Evolutionary conservation across 2,888 invertebrate genomes (phyloP).

Genomic region (Mimas tiliae): DNA sequence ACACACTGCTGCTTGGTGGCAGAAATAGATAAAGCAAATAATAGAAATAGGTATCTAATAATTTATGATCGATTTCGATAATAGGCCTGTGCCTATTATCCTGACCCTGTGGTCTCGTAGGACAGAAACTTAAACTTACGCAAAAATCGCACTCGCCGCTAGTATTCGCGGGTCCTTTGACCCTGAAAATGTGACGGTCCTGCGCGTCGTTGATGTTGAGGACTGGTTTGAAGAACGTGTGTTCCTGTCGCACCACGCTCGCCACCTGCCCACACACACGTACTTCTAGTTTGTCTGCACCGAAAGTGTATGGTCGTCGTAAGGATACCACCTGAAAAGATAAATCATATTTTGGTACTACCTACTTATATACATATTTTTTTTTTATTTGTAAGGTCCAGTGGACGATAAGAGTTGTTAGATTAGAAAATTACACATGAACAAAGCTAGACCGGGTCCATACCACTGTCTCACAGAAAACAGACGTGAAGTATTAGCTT

Average conservation of each 20-base stretch:
- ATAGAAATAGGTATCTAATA: too few species aligned
- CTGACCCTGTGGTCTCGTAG: neutral
- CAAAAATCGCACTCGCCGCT: conserved; percentile 40
- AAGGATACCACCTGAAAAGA: conserved; percentile 53
- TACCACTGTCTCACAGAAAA: too few species aligned
- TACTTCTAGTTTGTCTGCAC: conserved; percentile 61
- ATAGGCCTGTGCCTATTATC: too few species aligned
- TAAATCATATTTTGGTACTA: too few species aligned
- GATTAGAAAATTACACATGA: too few species aligned
- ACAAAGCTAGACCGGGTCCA: too few species aligned
- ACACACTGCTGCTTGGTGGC: too few species aligned
- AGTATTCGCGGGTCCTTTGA: conserved; percentile 55
- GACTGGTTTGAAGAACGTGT: conserved; percentile 59
- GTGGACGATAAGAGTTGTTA: too few species aligned
- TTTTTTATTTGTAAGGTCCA: too few species aligned
- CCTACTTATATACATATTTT: neutral
- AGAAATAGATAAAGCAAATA: too few species aligned
- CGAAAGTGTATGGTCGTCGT: conserved; percentile 57
- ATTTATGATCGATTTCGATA: conserved; percentile 25
- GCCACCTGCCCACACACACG: conserved; percentile 47
- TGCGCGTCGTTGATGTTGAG: conserved; percentile 53
- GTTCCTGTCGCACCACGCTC: conserved; percentile 57
- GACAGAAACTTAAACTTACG: neutral
- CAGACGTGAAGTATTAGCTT: too few species aligned
- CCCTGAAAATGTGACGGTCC: conserved; percentile 50